These are phyloP conservation scores for Limosa lapponica DNA, from an alignment of 2,797 vertebrate species.

Conservation along the genomic window DNA sequence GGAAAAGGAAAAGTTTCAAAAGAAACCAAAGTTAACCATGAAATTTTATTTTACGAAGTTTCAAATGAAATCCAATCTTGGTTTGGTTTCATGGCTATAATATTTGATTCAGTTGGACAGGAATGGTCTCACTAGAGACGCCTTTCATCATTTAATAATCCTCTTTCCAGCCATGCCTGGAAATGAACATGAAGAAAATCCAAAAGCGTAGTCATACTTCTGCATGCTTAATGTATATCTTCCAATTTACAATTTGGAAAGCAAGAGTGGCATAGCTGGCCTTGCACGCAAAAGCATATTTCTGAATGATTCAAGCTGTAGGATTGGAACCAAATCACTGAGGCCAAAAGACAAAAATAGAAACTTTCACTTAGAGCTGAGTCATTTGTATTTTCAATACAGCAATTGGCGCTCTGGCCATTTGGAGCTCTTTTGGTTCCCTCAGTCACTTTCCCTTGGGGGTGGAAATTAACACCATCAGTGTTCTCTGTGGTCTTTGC, in stretches of 20 bases:
- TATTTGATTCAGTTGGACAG: background rate
- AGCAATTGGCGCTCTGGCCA: background rate
- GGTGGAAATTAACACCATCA: background rate
- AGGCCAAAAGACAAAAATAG: slow-evolving; percentile 49
- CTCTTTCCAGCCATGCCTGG: background rate
- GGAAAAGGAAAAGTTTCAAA: background rate
- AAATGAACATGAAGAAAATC: background rate
- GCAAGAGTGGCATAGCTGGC: slow-evolving; percentile 33
- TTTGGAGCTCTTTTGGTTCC: background rate
- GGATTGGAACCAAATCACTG: slow-evolving; percentile 30
- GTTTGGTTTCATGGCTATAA: background rate
- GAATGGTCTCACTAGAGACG: background rate
- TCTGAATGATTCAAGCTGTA: slow-evolving; percentile 51
- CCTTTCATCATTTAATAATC: background rate
- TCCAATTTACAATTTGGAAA: slow-evolving; percentile 24
- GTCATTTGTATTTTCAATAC: slow-evolving; percentile 33
- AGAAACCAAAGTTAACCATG: background rate
- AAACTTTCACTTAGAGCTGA: slow-evolving; percentile 51
- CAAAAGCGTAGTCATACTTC: background rate
- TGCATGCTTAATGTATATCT: background rate
- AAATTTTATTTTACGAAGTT: background rate
- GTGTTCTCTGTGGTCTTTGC: background rate
- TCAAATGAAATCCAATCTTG: background rate
- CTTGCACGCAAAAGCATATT: background rate
- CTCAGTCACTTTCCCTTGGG: background rate